phyloP scores from a whole-genome alignment of 2,888 invertebrate species.

The Protophormia terraenovae region DNA sequence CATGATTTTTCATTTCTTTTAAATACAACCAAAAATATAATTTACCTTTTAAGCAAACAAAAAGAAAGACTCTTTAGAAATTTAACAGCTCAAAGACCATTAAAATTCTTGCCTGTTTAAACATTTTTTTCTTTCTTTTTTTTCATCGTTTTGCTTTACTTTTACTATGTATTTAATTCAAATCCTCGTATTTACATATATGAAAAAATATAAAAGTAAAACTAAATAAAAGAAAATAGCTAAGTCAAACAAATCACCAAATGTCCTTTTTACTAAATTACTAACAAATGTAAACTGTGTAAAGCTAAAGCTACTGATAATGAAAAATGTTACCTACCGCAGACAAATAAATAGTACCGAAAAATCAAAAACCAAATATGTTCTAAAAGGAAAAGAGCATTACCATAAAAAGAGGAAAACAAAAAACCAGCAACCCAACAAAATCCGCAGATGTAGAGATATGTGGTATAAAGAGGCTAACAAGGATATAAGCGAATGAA shows the following conservation, averaged over 20 bases:
- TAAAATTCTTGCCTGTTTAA: neutral
- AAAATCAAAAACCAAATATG: conserved; percentile 32
- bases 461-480: conserved; percentile 25
- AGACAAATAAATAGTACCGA: conserved; percentile 59
- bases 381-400: neutral
- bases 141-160: neutral
- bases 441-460: no score
- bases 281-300: conserved; percentile 32
- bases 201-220: conserved; percentile 8
- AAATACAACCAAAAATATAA: no score
- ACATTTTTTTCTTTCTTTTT: neutral
- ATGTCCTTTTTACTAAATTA: conserved; percentile 54
- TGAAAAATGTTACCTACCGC: conserved; percentile 59
- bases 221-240: conserved; percentile 40
- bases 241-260: conserved; percentile 56
- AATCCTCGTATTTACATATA: conserved; percentile 9
- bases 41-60: no score
- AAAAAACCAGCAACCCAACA: conserved; percentile 13
- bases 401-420: neutral
- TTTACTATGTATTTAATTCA: neutral
- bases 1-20: no score
- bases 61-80: no score
- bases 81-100: no score
- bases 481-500: neutral
- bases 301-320: conserved; percentile 61